Evolutionary conservation across 2,113 vertebrate species (phyloP).

Genomic region (Cephalopterus ornatus): DNA sequence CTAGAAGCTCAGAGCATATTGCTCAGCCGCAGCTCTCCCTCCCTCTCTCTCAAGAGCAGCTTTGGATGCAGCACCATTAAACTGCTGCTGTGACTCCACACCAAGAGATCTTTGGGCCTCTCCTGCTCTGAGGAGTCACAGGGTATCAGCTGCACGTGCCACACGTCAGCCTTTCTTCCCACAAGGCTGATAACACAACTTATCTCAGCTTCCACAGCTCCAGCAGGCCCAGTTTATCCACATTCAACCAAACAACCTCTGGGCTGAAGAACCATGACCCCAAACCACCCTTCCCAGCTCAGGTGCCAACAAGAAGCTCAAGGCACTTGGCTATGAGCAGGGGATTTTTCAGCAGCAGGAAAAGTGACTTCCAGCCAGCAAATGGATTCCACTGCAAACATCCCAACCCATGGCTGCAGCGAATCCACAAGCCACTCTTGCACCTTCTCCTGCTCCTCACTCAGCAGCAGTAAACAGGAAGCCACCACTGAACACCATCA

Average conservation of each 20-base stretch:
- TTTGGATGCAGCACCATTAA: not conserved
- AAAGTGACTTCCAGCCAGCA: not conserved
- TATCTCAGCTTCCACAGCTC: not conserved
- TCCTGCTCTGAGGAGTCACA: not conserved
- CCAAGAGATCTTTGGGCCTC: not conserved
- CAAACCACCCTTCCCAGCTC: not conserved
- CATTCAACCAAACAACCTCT: not conserved
- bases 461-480: constrained; percentile 49
- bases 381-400: fast-evolving
- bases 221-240: not conserved
- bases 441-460: not conserved
- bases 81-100: not conserved
- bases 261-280: not conserved
- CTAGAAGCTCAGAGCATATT: fast-evolving
- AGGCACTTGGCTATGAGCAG: fast-evolving
- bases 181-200: not conserved
- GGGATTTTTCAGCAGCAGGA: not conserved
- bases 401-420: not conserved
- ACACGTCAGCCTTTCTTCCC: not conserved
- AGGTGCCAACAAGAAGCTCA: not conserved
- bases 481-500: not conserved
- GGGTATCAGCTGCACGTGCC: not conserved
- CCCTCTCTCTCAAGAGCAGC: not conserved
- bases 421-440: not conserved
- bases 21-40: not conserved